phyloP scores from a whole-genome alignment of 1,140 invertebrate species.

The Drosophila baimaii region DNA sequence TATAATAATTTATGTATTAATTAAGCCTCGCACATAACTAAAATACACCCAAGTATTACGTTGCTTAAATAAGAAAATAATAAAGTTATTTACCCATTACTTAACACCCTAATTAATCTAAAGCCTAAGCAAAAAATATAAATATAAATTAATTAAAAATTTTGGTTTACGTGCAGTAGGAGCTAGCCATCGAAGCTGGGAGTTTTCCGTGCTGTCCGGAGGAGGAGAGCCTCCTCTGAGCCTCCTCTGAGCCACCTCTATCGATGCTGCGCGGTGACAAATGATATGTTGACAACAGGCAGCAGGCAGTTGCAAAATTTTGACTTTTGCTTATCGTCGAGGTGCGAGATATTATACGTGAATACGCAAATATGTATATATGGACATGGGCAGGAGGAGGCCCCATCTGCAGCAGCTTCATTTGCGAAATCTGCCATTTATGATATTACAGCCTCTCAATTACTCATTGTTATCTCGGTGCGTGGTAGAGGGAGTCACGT shows the following conservation, averaged over 20 bases:
- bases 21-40: too few species aligned
- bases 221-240: conserved; percentile 16
- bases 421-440: conserved; percentile 64
- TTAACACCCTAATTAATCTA: not conserved
- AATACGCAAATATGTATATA: not conserved
- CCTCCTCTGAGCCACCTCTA: conserved; percentile 38
- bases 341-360: conserved; percentile 29
- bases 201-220: not conserved
- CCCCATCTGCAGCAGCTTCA: conserved; percentile 50
- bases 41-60: too few species aligned
- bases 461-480: conserved; percentile 66
- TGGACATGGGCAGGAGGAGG: not conserved
- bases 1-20: too few species aligned
- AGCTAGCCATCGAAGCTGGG: conserved; percentile 15
- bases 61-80: not conserved
- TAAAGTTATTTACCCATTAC: not conserved
- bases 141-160: conserved; percentile 11
- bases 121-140: not conserved
- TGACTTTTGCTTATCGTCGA: conserved; percentile 75
- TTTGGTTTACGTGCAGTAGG: conserved; percentile 3
- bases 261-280: conserved; percentile 65
- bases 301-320: conserved; percentile 74
- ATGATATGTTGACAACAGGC: conserved; percentile 78
- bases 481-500: conserved; percentile 27
- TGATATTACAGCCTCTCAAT: conserved; percentile 43